Evolutionary conservation across 2,888 invertebrate species (phyloP).

Genomic region (Diadegma fenestrale): DNA sequence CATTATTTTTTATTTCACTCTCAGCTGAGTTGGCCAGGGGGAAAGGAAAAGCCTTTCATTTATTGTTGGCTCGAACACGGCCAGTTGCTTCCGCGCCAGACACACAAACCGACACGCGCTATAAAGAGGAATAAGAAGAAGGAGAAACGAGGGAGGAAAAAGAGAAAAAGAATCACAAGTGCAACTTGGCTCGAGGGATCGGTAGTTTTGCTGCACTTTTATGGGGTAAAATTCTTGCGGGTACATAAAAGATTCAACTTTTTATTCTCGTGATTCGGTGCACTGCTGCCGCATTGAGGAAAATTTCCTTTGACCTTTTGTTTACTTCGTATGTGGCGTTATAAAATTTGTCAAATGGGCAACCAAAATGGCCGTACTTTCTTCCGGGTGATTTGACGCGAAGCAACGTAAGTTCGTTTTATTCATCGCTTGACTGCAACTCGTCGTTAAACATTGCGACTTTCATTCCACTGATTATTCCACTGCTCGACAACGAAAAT

Average conservation of each 20-base stretch:
- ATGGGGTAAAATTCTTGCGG: constrained; percentile 28
- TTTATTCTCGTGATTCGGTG: constrained; percentile 16
- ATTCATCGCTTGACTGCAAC: constrained; percentile 7
- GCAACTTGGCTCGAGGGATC: constrained; percentile 46
- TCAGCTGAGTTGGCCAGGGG: neutral
- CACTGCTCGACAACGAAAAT: neutral
- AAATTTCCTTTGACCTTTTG: constrained; percentile 37
- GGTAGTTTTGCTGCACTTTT: constrained; percentile 44
- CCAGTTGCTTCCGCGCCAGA: constrained; percentile 25
- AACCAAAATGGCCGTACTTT: constrained; percentile 15
- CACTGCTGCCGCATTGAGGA: constrained; percentile 8
- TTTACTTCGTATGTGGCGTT: constrained; percentile 5
- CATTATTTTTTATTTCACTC: constrained; percentile 1
- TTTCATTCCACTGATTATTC: neutral
- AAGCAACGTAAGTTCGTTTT: constrained; percentile 1
- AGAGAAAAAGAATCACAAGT: constrained; percentile 14
- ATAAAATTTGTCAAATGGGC: constrained; percentile 30
- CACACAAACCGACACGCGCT: constrained; percentile 33
- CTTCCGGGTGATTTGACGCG: constrained; percentile 33
- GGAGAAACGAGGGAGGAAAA: neutral
- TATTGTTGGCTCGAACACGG: constrained; percentile 25
- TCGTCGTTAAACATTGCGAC: constrained; percentile 8
- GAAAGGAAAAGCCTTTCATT: neutral
- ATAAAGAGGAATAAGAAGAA: constrained; percentile 34
- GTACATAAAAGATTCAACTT: constrained; percentile 40